A percentile compares a stretch with the other conserved stretches of the same genome.
Evolutionary conservation across 2,113 vertebrate genomes (phyloP).

Genomic region (Epinephelus moara): DNA sequence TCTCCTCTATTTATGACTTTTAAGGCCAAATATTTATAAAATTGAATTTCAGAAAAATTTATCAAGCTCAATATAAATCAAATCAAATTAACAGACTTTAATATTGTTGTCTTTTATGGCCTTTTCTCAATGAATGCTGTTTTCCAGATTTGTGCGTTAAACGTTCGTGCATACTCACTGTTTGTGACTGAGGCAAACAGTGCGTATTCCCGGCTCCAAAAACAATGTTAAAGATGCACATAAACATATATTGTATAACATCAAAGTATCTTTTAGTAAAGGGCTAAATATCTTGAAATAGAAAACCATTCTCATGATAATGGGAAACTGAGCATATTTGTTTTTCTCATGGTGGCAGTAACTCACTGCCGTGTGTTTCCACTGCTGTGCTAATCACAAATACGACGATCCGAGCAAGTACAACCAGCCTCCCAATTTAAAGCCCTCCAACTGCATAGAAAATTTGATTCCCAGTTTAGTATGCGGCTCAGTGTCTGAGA

Average conservation of each 20-base stretch:
- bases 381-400: conserved; percentile 37
- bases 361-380: conserved; percentile 14
- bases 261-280: not conserved
- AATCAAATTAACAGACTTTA: too few relatives aligned
- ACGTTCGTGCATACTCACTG: too few relatives aligned
- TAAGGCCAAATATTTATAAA: too few relatives aligned
- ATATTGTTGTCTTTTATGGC: too few relatives aligned
- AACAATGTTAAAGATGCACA: not conserved
- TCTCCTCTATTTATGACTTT: too few relatives aligned
- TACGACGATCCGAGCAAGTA: conserved; percentile 32
- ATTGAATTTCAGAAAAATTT: too few relatives aligned
- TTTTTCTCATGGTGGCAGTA: not conserved
- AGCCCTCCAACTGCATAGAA: conserved; percentile 33
- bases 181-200: too few relatives aligned
- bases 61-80: too few relatives aligned
- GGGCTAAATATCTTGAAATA: conserved; percentile 12
- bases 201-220: not conserved
- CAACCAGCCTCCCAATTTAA: conserved; percentile 45
- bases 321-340: not conserved
- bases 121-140: too few relatives aligned
- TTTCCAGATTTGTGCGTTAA: too few relatives aligned
- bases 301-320: not conserved
- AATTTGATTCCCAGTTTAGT: conserved; percentile 56
- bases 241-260: not conserved
- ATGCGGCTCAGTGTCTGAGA: conserved; percentile 53